Base-by-base conservation (phyloP, 2,113 vertebrate genomes). In the Chloebia gouldiae region DNA sequence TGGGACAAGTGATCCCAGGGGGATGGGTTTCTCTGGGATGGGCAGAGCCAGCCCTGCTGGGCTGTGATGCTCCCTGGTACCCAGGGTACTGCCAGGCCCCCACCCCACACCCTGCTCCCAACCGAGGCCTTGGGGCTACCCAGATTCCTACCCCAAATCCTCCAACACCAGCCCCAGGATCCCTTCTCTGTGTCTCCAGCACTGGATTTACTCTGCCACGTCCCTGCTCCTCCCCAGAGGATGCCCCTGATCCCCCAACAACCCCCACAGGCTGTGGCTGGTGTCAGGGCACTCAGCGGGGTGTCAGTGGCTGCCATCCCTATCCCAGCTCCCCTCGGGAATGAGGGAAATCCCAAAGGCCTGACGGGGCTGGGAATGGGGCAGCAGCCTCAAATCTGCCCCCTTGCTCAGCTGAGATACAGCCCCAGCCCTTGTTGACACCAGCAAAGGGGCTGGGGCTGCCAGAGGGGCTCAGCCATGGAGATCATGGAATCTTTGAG, bases 51-150 rank as follows among this genome's bases (percentile, higher is more conserved):
- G 31, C 47, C n/a, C 28, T 2, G 31, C 60, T 2, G 31, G 25
- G 69, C 27, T 28, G 35, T 2, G 85, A 9, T 33, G 60, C 11
- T 54, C 31, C 8, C n/a, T 13, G 31, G 57, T 14, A n/a, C 69
- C 35, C 0, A 1, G 13, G 35, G 25, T 1, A 7, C 11, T 18
- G 54, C 59, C 24, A 64, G 27, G 6, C 5, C 60, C 63, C 16
- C 33, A n/a, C 6, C 31, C 42, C 22, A 7, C 51, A 31, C 9
- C 54, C 73, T 2, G 4, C 45, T 20, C 53, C 49, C 4, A 10
- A 2, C 12, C 0, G 7, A 10, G 18, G 35, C 22, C 13, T 54
- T 13, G 56, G 42, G n/a, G 39, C 7, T 21, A 0, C 45, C 13
- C 4, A 2, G 13, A 56, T 7, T 37, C 2, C 0, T 2, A 4